These are phyloP conservation scores for Tachuris rubrigastra DNA, from an alignment of 2,113 vertebrate species.

Conservation along the genomic window DNA sequence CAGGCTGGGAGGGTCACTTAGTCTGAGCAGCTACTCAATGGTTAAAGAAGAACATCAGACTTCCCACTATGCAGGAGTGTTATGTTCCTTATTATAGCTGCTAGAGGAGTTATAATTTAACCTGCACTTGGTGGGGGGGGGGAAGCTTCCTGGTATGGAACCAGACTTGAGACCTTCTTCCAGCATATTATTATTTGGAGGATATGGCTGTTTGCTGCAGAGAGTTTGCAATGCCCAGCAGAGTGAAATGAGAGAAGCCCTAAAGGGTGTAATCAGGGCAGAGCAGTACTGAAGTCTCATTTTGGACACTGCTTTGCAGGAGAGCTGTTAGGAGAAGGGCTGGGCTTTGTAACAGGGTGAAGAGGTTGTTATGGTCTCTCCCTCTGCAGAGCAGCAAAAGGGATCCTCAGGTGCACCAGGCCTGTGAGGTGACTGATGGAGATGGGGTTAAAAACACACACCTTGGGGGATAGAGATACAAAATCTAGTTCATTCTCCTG, in stretches of 20 bases:
- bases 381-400: neutral
- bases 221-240: neutral
- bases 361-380: neutral
- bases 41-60: neutral
- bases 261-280: neutral
- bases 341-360: neutral
- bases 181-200: neutral
- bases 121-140: neutral
- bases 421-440: neutral
- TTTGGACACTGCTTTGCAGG: neutral
- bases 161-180: neutral
- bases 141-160: neutral
- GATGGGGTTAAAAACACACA: too few species aligned
- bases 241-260: neutral
- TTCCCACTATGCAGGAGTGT: neutral
- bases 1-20: neutral
- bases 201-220: neutral
- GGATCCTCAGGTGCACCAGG: neutral
- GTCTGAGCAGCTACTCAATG: neutral
- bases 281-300: neutral
- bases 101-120: conserved; percentile 14
- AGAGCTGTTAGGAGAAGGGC: neutral
- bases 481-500: neutral
- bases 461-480: neutral
- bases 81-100: neutral